Percentiles rank a stretch among this genome's conserved stretches.
Evolutionary conservation across 2,113 vertebrate species (phyloP).

Genomic region (Cebus imitator): DNA sequence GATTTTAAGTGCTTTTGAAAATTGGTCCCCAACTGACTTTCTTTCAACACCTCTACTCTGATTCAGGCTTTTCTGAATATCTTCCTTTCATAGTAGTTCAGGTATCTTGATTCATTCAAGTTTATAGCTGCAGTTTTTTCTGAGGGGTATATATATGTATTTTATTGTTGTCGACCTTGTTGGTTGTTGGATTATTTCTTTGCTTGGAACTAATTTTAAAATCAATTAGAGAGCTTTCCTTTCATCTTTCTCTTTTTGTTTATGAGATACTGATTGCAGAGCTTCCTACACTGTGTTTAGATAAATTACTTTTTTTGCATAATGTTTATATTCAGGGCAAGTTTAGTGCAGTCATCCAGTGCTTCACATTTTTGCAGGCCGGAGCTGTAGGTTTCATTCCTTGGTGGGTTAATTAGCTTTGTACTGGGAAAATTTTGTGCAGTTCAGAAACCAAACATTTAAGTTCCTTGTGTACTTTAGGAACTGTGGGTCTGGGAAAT

Average conservation of each 20-base stretch:
- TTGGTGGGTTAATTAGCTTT: conserved; percentile 72
- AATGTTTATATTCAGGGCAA: conserved; percentile 71
- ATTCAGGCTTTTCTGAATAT: not conserved
- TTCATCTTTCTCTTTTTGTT: conserved; percentile 77
- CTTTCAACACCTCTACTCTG: conserved; percentile 38
- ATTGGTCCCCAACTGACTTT: conserved; percentile 16
- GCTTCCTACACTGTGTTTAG: conserved; percentile 74
- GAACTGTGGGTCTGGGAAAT: not conserved
- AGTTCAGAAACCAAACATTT: conserved; percentile 48
- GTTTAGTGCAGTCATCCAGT: conserved; percentile 46
- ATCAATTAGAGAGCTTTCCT: conserved; percentile 73
- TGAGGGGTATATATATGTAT: not conserved
- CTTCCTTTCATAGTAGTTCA: not conserved
- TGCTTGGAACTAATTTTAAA: conserved; percentile 76
- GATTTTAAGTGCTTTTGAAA: conserved; percentile 56
- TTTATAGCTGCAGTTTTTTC: conserved; percentile 29
- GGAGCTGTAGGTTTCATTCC: conserved; percentile 54
- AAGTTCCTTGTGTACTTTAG: not conserved
- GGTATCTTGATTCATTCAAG: conserved; percentile 34
- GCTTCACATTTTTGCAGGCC: conserved; percentile 46
- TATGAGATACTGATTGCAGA: conserved; percentile 77
- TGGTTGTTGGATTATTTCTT: conserved; percentile 77
- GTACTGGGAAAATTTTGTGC: conserved; percentile 31
- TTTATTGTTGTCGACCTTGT: conserved; percentile 61
- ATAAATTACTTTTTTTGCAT: conserved; percentile 61